Base-by-base conservation (phyloP, 2,888 invertebrate species). In the Cerastoderma edule region DNA sequence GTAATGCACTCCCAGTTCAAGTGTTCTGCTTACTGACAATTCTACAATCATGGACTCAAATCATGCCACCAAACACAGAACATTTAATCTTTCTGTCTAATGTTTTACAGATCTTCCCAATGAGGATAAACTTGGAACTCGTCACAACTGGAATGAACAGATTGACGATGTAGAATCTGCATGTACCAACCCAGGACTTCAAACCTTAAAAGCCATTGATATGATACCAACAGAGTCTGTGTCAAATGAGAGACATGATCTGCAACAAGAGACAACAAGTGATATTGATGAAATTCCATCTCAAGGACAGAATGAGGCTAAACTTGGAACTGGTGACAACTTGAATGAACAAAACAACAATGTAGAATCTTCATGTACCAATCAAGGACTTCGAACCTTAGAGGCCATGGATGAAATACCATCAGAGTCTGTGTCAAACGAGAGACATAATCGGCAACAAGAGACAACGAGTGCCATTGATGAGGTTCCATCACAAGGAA, bases 31-130 rank as follows among this genome's bases (percentile, higher is more conserved):
- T n/a, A n/a, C n/a, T n/a, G n/a, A n/a, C 39, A 39, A 13, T 39
- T 39, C 39, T 39, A 39, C 16, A 39, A 39, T 39, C 39, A 39
- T 39, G 39, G 39, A 39, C 39, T 39, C 39, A 39, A 16, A 39
- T 39, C 39, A 39, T 39, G 39, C 39, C 39, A 39, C 39, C 39
- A 8, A 39, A 39, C 39, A 39, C 39, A 39, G 16, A 39, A 39
- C 39, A 39, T 39, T 39, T 39, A 39, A 39, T 39, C 39, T 39
- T 39, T 8, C 39, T 39, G 39, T 39, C 39, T 39, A 39, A 39
- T 39, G 39, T 39, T 39, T 39, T 39, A 39, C 39, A 39, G 39
- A 39, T 39, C 39, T 39, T 39, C 39, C 39, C 39, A 39, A 39
- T 39, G 39, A 39, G 39, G 39, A 39, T 39, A 16, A 39, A 39